Base-by-base conservation (phyloP, 2,888 invertebrate species). In the Diarsia brunnea region DNA sequence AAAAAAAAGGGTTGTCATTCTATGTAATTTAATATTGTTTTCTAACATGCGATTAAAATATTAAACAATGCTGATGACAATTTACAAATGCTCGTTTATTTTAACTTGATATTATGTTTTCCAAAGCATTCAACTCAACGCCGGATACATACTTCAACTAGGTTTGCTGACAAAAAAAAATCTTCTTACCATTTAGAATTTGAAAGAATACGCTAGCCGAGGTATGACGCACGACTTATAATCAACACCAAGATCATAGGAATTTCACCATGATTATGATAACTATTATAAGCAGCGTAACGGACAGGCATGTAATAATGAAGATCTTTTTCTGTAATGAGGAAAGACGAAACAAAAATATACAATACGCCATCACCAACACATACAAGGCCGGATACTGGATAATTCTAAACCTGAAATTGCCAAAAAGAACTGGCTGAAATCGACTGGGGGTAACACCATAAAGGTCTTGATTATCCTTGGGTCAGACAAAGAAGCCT, bases 311-410 rank as follows among this genome's bases (percentile, higher is more conserved):
- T 97, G 98, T 97, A 96, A 98, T 97, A 97, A 98, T 98, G 97
- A 98, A 97, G 97, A 98, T 98, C 97, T 98, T 98, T 98, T 98
- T 98, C 98, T 98, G 98, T 94, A 97, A 98, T 97, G 95, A 96
- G 93, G 95, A 95, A 92, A 96, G 95, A 94, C 90, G 93, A 95
- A 95, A 95, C 94, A 88, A 93, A 67, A 73, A 61, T 73, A 68
- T 72, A 75, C 77, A 45, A 63, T 53, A 78, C 71, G 61, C 79
- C 78, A 75, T 75, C 75, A 85, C 76, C 80, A 78, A 72, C 58
- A 87, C 51, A 69, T 61, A 4, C 72, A 85, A 85, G 77, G 79
- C 53, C 82, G 79, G 63, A 85, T 85, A 87, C 71, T 27, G 51
- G 68, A 71, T 31, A 31, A n/a, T 81, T 71, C 45, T 27, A 67